A percentile compares a stretch with the other conserved stretches of the same genome.
Evolutionary conservation across 2,888 invertebrate genomes (phyloP).

Genomic region (Myopa testacea): DNA sequence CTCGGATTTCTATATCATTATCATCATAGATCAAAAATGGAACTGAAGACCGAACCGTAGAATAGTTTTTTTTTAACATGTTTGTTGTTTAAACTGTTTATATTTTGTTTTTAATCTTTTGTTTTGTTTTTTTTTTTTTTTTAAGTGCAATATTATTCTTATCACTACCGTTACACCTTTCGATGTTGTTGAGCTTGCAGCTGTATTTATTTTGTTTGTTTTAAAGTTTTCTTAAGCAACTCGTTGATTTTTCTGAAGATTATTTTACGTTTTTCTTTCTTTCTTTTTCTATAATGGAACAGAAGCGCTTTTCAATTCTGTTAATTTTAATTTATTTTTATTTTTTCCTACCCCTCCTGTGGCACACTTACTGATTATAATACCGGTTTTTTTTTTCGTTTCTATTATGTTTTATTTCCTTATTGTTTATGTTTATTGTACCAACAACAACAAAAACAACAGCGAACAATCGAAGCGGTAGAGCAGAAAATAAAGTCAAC

Average conservation of each 20-base stretch:
- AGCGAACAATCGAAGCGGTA: constrained; percentile 44
- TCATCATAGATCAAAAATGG: too few species aligned
- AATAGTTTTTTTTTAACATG: too few species aligned
- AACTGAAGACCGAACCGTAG: too few species aligned
- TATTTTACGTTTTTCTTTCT: not conserved
- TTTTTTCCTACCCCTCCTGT: not conserved
- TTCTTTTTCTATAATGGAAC: not conserved
- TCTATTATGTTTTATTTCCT: not conserved
- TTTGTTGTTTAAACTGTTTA: too few species aligned
- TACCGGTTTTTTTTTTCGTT: not conserved
- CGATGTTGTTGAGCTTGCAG: too few species aligned
- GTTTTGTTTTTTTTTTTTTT: too few species aligned
- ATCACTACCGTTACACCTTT: too few species aligned
- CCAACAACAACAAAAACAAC: not conserved
- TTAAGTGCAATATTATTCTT: too few species aligned
- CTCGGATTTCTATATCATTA: too few species aligned
- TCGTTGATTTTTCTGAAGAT: not conserved
- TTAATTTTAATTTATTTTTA: not conserved
- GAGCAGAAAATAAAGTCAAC: constrained; percentile 51
- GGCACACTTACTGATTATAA: not conserved
- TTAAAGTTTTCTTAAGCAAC: not conserved
- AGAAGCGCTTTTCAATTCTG: not conserved
- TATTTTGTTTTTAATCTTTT: too few species aligned
- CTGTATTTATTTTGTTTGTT: too few species aligned
- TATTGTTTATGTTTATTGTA: constrained; percentile 10